A percentile compares a stretch with the other conserved stretches of the same genome.
phyloP scores from a whole-genome alignment of 2,113 vertebrate genomes.

The Cavia porcellus region DNA sequence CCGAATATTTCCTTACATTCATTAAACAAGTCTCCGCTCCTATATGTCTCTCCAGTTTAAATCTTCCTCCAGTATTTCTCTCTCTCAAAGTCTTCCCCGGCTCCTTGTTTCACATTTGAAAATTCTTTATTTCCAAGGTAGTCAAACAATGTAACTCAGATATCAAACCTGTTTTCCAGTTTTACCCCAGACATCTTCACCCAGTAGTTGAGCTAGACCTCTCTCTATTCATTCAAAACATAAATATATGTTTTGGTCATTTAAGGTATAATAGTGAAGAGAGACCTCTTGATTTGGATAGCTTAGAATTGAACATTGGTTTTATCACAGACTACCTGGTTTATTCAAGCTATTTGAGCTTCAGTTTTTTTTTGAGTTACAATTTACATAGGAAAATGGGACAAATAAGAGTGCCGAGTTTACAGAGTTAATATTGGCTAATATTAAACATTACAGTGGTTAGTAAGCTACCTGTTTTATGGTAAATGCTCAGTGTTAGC shows the following conservation, averaged over 20 bases:
- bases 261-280: neutral
- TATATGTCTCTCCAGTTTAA: neutral
- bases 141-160: neutral
- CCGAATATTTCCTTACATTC: neutral
- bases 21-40: neutral
- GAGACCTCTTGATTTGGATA: neutral
- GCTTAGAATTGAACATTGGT: neutral
- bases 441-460: neutral
- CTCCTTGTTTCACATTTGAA: constrained; percentile 23
- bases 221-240: neutral
- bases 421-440: neutral
- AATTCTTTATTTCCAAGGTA: constrained; percentile 21
- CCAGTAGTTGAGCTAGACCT: neutral
- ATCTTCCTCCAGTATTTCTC: neutral
- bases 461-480: neutral
- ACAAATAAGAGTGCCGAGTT: neutral
- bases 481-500: neutral
- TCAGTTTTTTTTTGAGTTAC: neutral
- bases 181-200: neutral
- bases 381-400: neutral
- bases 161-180: neutral
- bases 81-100: neutral
- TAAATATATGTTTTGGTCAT: neutral
- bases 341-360: neutral
- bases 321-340: neutral